Percentiles rank a stretch among this genome's conserved stretches.
Evolutionary conservation across 2,888 invertebrate species (phyloP).

Genomic region (Epicampocera succincta): DNA sequence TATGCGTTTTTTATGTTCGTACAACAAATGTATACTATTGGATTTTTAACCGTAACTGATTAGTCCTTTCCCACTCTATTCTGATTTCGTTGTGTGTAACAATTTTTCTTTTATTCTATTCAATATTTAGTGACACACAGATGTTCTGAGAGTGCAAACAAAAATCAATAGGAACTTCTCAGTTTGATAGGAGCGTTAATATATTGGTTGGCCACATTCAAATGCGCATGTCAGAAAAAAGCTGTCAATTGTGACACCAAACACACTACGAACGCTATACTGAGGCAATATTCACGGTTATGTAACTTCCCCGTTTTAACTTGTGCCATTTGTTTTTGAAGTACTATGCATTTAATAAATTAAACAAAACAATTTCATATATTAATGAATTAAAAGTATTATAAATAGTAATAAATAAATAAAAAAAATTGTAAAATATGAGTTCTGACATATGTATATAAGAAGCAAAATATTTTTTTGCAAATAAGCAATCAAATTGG

Average conservation of each 20-base stretch:
- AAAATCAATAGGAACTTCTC: conserved; percentile 62
- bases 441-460: no score
- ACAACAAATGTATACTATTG: conserved; percentile 54
- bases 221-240: conserved; percentile 54
- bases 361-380: no score
- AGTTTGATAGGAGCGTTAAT: conserved; percentile 27
- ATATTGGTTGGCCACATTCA: background rate
- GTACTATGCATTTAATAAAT: no score
- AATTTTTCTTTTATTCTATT: conserved; percentile 44
- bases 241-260: conserved; percentile 52
- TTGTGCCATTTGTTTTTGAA: no score
- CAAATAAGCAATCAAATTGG: no score
- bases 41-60: conserved; percentile 22
- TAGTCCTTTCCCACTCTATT: conserved; percentile 38
- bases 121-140: conserved; percentile 50
- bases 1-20: conserved; percentile 25
- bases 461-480: no score
- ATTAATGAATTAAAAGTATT: no score
- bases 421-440: no score
- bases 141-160: conserved; percentile 54
- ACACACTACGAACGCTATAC: background rate
- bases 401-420: no score
- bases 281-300: conserved; percentile 26
- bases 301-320: conserved; percentile 37
- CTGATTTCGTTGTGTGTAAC: conserved; percentile 53